phyloP scores from a whole-genome alignment of 2,888 invertebrate species.

The Caenorhabditis japonica region DNA sequence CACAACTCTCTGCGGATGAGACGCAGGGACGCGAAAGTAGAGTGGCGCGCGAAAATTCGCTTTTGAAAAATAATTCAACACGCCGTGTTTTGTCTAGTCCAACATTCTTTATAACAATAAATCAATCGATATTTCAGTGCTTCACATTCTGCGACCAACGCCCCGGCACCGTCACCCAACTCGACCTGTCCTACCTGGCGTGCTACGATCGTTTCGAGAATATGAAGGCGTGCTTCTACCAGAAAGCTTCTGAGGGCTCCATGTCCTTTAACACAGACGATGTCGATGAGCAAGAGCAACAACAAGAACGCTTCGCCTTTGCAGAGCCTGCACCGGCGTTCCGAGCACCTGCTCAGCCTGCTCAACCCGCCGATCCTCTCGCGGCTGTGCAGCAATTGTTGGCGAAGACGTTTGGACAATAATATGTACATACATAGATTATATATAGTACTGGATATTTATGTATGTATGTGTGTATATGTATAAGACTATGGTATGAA shows the following conservation, averaged over 20 bases:
- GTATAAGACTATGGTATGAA: too few species aligned
- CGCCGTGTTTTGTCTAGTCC: too few species aligned
- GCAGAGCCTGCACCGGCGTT: conserved; percentile 23
- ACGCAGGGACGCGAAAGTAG: too few species aligned
- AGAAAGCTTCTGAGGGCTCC: conserved; percentile 45
- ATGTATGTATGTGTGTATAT: too few species aligned
- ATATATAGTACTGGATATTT: too few species aligned
- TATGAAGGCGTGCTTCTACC: conserved; percentile 71
- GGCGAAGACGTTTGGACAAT: conserved; percentile 56
- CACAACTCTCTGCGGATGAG: too few species aligned
- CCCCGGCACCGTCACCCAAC: conserved; percentile 70
- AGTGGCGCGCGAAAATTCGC: too few species aligned
- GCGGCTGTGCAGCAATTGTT: conserved; percentile 36
- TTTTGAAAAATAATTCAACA: too few species aligned
- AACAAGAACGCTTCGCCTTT: conserved; percentile 14
- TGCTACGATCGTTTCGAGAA: conserved; percentile 70
- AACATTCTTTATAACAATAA: too few species aligned
- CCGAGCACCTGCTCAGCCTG: conserved; percentile 19
- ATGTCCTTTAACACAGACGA: conserved; percentile 50
- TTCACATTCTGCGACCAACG: conserved; percentile 71
- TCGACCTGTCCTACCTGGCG: conserved; percentile 67
- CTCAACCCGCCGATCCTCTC: conserved; percentile 28
- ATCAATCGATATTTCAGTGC: conserved; percentile 50
- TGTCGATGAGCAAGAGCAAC: conserved; percentile 4
- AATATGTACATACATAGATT: conserved; percentile 1